These are phyloP conservation scores for Brachionus calyciflorus DNA, from an alignment of 1,140 invertebrate genomes.

Conservation along the genomic window DNA sequence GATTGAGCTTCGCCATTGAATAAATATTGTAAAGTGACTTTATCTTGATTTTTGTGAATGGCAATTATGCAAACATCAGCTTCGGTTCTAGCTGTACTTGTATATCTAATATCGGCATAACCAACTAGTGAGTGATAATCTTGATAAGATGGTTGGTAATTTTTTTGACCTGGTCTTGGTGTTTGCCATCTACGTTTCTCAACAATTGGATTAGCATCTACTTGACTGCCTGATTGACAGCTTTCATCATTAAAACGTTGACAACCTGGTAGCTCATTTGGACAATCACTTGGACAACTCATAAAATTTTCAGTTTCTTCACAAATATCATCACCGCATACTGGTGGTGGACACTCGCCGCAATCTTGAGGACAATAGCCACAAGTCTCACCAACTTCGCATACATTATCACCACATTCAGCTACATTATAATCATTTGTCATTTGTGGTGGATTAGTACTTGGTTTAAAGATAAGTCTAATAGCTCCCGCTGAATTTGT, in stretches of 20 bases:
- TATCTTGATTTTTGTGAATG: background rate
- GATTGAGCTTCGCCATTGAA: conserved; percentile 21
- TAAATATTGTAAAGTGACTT: conserved; percentile 22
- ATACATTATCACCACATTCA: conserved; percentile 35
- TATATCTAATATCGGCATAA: conserved; percentile 45
- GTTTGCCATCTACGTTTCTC: conserved; percentile 44
- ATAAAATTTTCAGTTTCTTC: conserved; percentile 25
- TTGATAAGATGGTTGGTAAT: conserved; percentile 38
- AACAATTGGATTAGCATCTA: conserved; percentile 25
- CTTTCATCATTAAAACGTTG: conserved; percentile 39
- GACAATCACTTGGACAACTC: conserved; percentile 43
- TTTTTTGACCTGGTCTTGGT: conserved; percentile 31
- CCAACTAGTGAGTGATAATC: conserved; percentile 43
- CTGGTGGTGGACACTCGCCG: conserved; percentile 45
- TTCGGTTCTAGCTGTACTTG: conserved; percentile 4
- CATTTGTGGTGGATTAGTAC: conserved; percentile 25
- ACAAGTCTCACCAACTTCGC: conserved; percentile 43
- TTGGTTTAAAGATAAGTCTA: conserved; percentile 18
- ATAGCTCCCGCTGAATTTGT: conserved; percentile 36
- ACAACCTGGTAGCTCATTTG: conserved; percentile 46
- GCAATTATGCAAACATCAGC: conserved; percentile 42
- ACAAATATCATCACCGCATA: conserved; percentile 43
- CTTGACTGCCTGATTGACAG: conserved; percentile 12
- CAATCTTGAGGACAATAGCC: conserved; percentile 40
- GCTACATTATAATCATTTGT: background rate